Evolutionary conservation across 1,140 invertebrate genomes (phyloP).

Genomic region (Drosophila bipectinata): DNA sequence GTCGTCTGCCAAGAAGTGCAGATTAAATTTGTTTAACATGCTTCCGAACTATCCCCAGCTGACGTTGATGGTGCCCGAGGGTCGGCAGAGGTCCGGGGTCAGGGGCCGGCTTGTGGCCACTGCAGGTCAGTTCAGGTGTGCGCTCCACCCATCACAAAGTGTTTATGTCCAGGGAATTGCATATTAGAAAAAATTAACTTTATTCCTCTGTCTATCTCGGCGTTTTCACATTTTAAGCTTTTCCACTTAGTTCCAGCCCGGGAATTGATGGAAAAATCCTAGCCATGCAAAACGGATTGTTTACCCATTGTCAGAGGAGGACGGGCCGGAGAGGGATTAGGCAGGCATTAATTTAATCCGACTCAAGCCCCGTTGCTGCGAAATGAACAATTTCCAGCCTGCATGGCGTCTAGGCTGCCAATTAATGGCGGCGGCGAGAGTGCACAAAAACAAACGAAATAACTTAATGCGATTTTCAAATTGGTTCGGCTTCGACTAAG

Average conservation of each 20-base stretch:
- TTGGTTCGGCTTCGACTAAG: conserved; percentile 40
- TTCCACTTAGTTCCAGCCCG: conserved; percentile 21
- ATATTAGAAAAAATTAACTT: conserved; percentile 79
- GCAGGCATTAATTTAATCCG: conserved; percentile 55
- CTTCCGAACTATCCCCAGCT: conserved; percentile 57
- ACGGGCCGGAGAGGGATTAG: conserved; percentile 1
- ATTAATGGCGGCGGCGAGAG: conserved; percentile 33
- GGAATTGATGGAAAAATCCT: conserved; percentile 73
- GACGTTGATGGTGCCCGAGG: conserved; percentile 37
- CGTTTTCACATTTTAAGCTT: conserved; percentile 21
- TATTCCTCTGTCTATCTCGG: conserved; percentile 32
- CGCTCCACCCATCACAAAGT: conserved; percentile 33
- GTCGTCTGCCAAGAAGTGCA: conserved; percentile 70
- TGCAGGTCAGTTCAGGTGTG: conserved; percentile 2
- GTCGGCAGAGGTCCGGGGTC: conserved; percentile 19
- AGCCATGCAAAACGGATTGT: conserved; percentile 48
- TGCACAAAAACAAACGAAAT: conserved; percentile 43
- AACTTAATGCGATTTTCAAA: conserved; percentile 37
- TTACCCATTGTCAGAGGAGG: conserved; percentile 43
- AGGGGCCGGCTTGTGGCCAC: conserved; percentile 4
- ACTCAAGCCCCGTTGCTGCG: conserved; percentile 9
- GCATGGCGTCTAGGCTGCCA: conserved; percentile 20
- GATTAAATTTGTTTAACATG: conserved; percentile 82
- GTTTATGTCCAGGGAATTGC: conserved; percentile 64
- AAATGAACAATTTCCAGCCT: conserved; percentile 54